Percentiles rank a stretch among this genome's conserved stretches.
phyloP scores from a whole-genome alignment of 2,888 invertebrate species.

The Drepanosiphum platanoidis region DNA sequence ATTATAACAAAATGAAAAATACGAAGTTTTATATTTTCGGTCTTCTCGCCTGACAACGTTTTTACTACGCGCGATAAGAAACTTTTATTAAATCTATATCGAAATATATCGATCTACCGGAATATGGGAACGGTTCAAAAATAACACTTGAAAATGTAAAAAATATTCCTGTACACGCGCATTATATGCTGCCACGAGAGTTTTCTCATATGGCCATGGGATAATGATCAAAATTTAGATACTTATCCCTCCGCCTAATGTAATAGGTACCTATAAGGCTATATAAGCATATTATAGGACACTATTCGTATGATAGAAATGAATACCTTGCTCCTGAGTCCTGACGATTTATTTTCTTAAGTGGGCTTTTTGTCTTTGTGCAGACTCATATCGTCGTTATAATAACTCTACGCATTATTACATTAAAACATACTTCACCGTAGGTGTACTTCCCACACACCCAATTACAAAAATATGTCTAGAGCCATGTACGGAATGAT shows the following conservation, averaged over 20 bases:
- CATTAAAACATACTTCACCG: background rate
- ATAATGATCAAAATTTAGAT: background rate
- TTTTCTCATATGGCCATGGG: too few species aligned
- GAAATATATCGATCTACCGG: too few species aligned
- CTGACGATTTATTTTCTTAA: slow-evolving; percentile 2
- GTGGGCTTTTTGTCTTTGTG: slow-evolving; percentile 26
- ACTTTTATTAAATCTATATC: too few species aligned
- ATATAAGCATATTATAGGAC: background rate
- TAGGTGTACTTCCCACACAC: slow-evolving; percentile 55
- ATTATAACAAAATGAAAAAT: too few species aligned
- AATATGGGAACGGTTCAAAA: too few species aligned
- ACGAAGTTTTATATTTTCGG: too few species aligned
- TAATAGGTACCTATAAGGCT: background rate
- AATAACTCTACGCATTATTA: slow-evolving; percentile 16
- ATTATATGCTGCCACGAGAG: too few species aligned
- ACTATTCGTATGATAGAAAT: background rate
- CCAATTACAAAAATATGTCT: slow-evolving; percentile 45
- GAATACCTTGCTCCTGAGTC: background rate
- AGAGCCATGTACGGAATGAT: slow-evolving; percentile 4
- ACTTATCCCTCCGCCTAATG: background rate
- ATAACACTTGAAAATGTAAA: too few species aligned
- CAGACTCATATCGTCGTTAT: slow-evolving; percentile 9
- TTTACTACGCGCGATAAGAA: too few species aligned
- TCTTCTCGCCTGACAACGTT: too few species aligned
- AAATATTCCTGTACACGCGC: too few species aligned